Percentiles rank a stretch among this genome's conserved stretches.
phyloP scores from a whole-genome alignment of 2,113 vertebrate species.

The Paradoxurus hermaphroditus region DNA sequence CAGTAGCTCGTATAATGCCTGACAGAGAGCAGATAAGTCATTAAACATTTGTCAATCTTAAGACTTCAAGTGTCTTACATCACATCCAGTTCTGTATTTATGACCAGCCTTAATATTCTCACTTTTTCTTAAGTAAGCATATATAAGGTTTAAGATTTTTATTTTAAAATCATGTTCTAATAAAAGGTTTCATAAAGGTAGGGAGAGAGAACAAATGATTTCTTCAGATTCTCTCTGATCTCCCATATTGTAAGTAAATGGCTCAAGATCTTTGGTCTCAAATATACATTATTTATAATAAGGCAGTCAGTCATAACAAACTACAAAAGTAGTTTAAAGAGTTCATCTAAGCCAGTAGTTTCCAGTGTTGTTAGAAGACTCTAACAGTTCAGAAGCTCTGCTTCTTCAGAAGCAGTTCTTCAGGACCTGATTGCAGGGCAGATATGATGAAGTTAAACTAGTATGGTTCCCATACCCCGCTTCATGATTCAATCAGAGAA shows the following conservation, averaged over 20 bases:
- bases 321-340: background rate
- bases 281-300: background rate
- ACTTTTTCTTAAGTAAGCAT: background rate
- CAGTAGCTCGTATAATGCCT: background rate
- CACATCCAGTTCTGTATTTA: background rate
- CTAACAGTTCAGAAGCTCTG: too few relatives aligned
- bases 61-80: background rate
- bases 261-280: background rate
- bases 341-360: background rate
- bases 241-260: background rate
- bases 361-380: background rate
- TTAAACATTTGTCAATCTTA: background rate
- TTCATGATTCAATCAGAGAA: background rate
- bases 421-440: background rate
- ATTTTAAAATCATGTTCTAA: background rate
- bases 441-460: background rate
- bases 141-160: background rate
- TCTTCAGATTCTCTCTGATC: background rate
- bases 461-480: too few relatives aligned
- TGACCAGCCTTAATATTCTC: background rate
- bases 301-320: background rate
- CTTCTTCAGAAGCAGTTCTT: too few relatives aligned
- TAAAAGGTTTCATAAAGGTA: conserved; percentile 1
- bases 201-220: background rate
- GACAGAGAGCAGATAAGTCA: background rate